These are phyloP conservation scores for Boloria selene DNA, from an alignment of 2,888 invertebrate species.

Conservation along the genomic window DNA sequence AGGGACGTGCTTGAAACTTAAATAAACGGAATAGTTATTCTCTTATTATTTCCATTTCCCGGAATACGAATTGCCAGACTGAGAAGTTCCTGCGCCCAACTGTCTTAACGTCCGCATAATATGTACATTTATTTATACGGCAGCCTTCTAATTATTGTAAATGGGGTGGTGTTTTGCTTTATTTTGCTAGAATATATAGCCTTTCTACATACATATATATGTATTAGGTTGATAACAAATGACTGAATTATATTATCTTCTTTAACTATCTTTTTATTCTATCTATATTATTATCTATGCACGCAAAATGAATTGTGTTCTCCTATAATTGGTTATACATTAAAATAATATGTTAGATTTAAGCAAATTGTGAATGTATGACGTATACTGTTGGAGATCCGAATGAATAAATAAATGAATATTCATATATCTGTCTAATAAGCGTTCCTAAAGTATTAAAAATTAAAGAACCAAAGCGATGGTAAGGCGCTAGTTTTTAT, in stretches of 20 bases:
- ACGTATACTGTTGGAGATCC: too few species aligned
- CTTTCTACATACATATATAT: neutral
- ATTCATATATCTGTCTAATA: neutral
- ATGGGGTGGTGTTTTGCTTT: constrained; percentile 15
- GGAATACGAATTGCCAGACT: constrained; percentile 38
- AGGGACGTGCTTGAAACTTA: constrained; percentile 41
- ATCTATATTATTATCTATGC: too few species aligned
- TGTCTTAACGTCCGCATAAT: constrained; percentile 33
- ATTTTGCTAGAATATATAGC: neutral
- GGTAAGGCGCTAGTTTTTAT: too few species aligned
- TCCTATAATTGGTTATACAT: too few species aligned
- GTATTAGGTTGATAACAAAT: neutral
- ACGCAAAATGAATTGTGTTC: too few species aligned
- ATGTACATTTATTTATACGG: constrained; percentile 24
- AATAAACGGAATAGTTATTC: constrained; percentile 43
- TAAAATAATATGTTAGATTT: too few species aligned
- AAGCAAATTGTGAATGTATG: too few species aligned
- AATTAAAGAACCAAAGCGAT: too few species aligned
- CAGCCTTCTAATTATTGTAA: constrained; percentile 21
- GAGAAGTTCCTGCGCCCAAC: constrained; percentile 33
- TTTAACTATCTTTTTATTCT: too few species aligned
- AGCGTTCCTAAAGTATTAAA: neutral
- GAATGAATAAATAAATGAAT: too few species aligned
- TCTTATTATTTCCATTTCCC: constrained; percentile 41
- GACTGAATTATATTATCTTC: neutral